Conservation (phyloP, 1,140 invertebrate genomes). For the Oryctes rhinoceros region DNA sequence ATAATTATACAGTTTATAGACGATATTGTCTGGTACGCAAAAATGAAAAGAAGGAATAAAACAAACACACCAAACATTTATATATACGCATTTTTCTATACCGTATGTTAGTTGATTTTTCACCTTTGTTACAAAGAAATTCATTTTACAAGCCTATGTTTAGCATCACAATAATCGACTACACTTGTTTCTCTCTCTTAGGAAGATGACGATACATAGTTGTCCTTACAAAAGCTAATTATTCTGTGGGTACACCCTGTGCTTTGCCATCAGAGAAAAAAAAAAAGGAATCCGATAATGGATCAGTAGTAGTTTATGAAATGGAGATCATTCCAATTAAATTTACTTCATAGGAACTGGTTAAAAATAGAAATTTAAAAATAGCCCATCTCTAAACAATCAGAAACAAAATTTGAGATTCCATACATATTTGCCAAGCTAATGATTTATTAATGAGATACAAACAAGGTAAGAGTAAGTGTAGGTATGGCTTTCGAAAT, state of each 20-base stretch:
- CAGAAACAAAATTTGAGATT: neutral
- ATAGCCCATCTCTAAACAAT: neutral
- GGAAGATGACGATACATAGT: conserved; percentile 22
- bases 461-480: too few relatives aligned
- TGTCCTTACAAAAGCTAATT: conserved; percentile 15
- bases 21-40: conserved; percentile 15
- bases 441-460: too few relatives aligned
- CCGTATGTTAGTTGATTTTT: conserved; percentile 7
- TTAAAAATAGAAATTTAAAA: neutral
- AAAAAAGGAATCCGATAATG: neutral
- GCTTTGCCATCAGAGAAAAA: neutral
- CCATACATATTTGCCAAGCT: neutral
- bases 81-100: conserved; percentile 16
- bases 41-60: conserved; percentile 23
- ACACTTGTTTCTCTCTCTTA: conserved; percentile 7
- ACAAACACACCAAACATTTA: conserved; percentile 37
- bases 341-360: neutral
- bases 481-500: too few relatives aligned
- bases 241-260: conserved; percentile 17
- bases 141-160: conserved; percentile 24
- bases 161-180: conserved; percentile 37
- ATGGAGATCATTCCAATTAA: too few relatives aligned
- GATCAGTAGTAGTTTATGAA: neutral
- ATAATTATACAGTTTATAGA: conserved; percentile 37
- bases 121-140: conserved; percentile 33